phyloP scores from a whole-genome alignment of 2,888 invertebrate species.

The Sphaerophoria taeniata region DNA sequence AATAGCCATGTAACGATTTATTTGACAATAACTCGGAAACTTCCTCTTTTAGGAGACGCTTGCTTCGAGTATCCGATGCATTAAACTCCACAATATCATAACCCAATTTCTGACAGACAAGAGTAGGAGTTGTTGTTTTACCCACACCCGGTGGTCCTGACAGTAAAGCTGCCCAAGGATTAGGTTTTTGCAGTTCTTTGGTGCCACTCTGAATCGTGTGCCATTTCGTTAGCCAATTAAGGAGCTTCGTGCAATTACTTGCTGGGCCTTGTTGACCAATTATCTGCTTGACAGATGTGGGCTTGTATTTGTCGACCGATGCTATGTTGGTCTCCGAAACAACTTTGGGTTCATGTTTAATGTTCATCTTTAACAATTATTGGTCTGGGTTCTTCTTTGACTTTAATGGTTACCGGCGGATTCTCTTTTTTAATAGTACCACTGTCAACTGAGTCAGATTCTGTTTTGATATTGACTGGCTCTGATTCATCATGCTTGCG shows the following conservation, averaged over 20 bases:
- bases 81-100: no score
- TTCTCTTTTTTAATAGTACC: conserved; percentile 13
- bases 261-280: conserved; percentile 96
- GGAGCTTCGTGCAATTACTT: conserved; percentile 94
- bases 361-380: neutral
- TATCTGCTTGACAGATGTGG: conserved; percentile 91
- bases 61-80: no score
- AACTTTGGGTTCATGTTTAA: conserved; percentile 24
- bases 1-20: no score
- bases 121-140: conserved; percentile 94
- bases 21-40: no score
- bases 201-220: conserved; percentile 88
- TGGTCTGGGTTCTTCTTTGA: conserved; percentile 30
- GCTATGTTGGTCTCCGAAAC: conserved; percentile 81
- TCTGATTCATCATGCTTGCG: conserved; percentile 24
- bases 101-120: conserved; percentile 94
- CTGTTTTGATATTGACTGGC: conserved; percentile 28
- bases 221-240: conserved; percentile 96
- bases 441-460: conserved; percentile 29
- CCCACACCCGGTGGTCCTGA: conserved; percentile 97
- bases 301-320: conserved; percentile 98
- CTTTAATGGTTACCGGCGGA: neutral
- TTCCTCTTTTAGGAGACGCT: no score
- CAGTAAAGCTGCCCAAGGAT: conserved; percentile 92
- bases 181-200: conserved; percentile 87